phyloP scores from a whole-genome alignment of 2,888 invertebrate genomes.

The Tetragonula carbonaria region DNA sequence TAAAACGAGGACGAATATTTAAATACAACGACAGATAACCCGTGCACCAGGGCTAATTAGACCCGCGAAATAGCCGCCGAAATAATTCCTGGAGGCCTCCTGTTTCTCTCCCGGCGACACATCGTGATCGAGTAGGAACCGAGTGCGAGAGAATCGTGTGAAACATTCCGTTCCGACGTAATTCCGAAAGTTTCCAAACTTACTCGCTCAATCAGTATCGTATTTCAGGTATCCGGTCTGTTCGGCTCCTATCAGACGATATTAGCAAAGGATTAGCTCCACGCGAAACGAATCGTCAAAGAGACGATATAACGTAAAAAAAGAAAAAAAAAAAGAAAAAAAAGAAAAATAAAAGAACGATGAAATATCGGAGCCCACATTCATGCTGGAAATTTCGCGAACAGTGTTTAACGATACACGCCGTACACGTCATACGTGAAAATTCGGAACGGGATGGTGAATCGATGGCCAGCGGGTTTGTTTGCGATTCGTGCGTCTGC shows the following conservation, averaged over 20 bases:
- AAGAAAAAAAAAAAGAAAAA: not conserved
- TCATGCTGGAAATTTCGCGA: not conserved
- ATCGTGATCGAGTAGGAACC: not conserved
- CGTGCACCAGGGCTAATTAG: constrained; percentile 3
- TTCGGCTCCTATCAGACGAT: no score
- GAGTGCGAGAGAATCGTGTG: not conserved
- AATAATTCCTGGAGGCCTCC: no score
- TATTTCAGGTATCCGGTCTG: no score
- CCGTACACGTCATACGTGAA: not conserved
- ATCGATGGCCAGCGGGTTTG: constrained; percentile 1
- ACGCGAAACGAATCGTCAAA: not conserved
- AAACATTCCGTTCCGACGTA: no score
- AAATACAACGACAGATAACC: constrained; percentile 11
- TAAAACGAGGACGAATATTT: not conserved
- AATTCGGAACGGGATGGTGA: constrained; percentile 10
- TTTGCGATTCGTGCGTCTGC: constrained; percentile 33
- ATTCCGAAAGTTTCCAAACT: no score
- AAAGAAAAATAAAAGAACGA: no score
- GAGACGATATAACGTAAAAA: not conserved
- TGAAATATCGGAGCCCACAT: not conserved
- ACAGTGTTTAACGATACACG: constrained; percentile 5
- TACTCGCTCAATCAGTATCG: no score
- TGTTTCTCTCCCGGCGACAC: not conserved
- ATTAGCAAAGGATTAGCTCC: no score
- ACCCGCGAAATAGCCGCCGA: not conserved